Conservation (phyloP, 2,113 vertebrate genomes). For the Meles meles region DNA sequence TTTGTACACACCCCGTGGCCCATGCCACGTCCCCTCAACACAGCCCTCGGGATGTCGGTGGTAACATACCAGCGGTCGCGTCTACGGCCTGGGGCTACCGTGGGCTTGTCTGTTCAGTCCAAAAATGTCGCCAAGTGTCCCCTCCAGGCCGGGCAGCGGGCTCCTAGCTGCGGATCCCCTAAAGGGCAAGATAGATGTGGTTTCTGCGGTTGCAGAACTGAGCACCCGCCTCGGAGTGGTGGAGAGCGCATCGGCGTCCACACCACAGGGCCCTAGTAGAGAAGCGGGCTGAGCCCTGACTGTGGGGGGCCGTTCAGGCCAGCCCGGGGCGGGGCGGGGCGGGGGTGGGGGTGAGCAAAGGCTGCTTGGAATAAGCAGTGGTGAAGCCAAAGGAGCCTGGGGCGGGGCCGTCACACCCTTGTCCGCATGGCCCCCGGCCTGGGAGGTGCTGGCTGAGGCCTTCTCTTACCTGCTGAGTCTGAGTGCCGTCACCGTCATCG, state of each 20-base stretch:
- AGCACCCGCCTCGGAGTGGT: background rate
- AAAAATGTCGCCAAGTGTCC: background rate
- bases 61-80: accelerated
- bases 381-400: background rate
- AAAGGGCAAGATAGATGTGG: background rate
- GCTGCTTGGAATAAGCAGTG: accelerated
- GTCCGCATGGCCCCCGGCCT: accelerated
- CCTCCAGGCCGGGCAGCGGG: accelerated
- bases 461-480: background rate
- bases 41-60: accelerated
- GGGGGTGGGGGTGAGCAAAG: accelerated
- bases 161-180: accelerated
- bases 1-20: accelerated
- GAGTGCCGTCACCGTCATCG: no score
- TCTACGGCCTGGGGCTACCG: accelerated
- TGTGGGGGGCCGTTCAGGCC: background rate
- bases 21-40: accelerated
- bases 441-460: accelerated
- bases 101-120: background rate
- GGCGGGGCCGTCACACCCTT: accelerated
- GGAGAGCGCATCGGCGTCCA: accelerated
- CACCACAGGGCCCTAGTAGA: accelerated
- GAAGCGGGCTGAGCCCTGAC: accelerated
- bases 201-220: background rate
- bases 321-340: background rate